These are phyloP conservation scores for Ptilorrhoa leucosticta DNA, from an alignment of 2,113 vertebrate species.

Conservation along the genomic window DNA sequence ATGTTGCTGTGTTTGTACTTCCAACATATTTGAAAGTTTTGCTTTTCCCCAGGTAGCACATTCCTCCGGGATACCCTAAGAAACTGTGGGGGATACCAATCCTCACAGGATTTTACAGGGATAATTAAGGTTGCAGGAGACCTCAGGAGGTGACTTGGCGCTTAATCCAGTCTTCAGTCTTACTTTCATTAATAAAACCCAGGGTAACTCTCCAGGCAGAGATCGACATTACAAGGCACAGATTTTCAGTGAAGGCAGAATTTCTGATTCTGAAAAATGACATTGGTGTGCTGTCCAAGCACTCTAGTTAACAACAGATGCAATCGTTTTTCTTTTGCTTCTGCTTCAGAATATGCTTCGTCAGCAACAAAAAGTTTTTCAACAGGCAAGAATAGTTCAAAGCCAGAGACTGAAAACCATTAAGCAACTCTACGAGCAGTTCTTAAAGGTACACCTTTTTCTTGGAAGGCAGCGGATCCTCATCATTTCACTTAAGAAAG, in stretches of 20 bases:
- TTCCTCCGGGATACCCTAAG: background rate
- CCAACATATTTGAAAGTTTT: background rate
- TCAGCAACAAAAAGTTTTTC: slow-evolving; percentile 90
- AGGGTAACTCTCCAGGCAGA: background rate
- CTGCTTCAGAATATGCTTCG: slow-evolving; percentile 82
- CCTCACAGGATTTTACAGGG: background rate
- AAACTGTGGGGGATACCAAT: background rate
- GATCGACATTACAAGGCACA: background rate
- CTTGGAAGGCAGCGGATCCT: background rate
- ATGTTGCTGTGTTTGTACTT: background rate
- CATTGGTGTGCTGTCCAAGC: background rate
- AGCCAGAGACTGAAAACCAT: slow-evolving; percentile 90
- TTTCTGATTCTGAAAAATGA: background rate
- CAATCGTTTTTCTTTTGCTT: background rate
- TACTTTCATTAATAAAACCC: background rate
- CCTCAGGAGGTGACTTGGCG: background rate
- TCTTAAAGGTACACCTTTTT: slow-evolving; percentile 79
- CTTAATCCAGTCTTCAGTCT: background rate
- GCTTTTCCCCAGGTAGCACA: background rate
- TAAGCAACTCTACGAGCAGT: slow-evolving; percentile 87
- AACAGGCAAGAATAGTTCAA: slow-evolving; percentile 87
- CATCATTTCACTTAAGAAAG: background rate
- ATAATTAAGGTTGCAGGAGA: background rate
- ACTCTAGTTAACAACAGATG: background rate
- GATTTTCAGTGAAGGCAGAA: background rate